phyloP scores from a whole-genome alignment of 2,888 invertebrate genomes.

The Drosophila flavopinicola region DNA sequence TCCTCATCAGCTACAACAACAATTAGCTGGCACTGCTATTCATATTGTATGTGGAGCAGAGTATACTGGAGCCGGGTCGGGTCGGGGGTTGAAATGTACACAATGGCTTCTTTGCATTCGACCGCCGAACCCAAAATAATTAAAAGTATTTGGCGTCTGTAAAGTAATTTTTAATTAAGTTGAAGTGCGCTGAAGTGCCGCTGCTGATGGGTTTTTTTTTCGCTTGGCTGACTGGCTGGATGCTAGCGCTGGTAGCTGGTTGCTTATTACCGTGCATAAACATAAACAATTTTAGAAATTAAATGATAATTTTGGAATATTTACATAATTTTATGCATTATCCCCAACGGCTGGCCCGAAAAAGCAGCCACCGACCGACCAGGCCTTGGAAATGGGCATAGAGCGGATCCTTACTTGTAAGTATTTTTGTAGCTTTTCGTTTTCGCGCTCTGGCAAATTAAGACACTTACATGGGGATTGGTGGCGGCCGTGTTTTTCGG shows the following conservation, averaged over 20 bases:
- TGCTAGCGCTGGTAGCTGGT: constrained; percentile 37
- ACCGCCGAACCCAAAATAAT: constrained; percentile 78
- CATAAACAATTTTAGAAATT: constrained; percentile 78
- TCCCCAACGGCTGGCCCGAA: constrained; percentile 41
- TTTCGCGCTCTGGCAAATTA: constrained; percentile 46
- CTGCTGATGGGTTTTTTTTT: constrained; percentile 32
- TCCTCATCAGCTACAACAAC: constrained; percentile 13
- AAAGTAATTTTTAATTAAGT: constrained; percentile 79
- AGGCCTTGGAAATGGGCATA: neutral
- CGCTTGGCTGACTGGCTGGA: constrained; percentile 28
- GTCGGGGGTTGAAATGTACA: constrained; percentile 17
- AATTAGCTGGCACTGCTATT: constrained; percentile 24
- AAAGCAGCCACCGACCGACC: constrained; percentile 10
- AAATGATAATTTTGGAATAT: constrained; percentile 74
- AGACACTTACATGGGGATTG: constrained; percentile 35
- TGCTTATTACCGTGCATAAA: constrained; percentile 76
- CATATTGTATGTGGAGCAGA: constrained; percentile 9
- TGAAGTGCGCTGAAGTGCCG: constrained; percentile 68
- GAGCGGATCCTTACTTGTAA: neutral
- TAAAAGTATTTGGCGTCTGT: constrained; percentile 79
- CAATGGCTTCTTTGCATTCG: constrained; percentile 65
- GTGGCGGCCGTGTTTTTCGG: constrained; percentile 22
- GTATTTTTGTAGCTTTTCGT: constrained; percentile 28
- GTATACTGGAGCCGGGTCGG: neutral
- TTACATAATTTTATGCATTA: constrained; percentile 78